phyloP scores from a whole-genome alignment of 1,140 invertebrate genomes.

The Sinella curviseta region DNA sequence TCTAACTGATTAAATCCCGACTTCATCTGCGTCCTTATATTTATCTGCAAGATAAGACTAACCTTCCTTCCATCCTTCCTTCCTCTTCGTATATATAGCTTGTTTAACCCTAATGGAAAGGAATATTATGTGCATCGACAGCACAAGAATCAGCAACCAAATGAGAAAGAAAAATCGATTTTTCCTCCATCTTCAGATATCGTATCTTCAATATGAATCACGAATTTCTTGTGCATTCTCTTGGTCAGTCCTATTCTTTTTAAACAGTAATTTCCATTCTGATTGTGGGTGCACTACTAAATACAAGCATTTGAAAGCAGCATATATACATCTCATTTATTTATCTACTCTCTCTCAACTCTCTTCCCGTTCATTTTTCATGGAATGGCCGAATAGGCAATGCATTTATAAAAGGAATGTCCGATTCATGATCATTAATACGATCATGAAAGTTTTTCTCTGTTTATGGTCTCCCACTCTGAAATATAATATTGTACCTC shows the following conservation, averaged over 20 bases:
- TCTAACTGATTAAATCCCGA: not conserved
- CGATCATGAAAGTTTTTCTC: not conserved
- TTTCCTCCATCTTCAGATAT: not conserved
- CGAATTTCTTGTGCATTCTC: not conserved
- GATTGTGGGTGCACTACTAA: no score
- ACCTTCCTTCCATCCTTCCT: not conserved
- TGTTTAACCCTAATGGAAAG: not conserved
- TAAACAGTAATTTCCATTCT: no score
- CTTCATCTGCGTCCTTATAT: not conserved
- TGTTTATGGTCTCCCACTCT: not conserved
- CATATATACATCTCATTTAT: not conserved
- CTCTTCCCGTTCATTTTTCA: not conserved
- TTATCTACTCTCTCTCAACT: conserved; percentile 8
- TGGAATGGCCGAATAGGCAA: not conserved
- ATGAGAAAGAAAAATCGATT: no score
- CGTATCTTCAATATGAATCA: conserved; percentile 8
- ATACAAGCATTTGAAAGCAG: no score
- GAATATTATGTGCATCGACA: not conserved
- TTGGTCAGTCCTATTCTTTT: no score
- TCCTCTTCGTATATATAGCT: not conserved
- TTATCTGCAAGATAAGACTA: not conserved
- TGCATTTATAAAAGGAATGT: not conserved
- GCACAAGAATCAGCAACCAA: no score
- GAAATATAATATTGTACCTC: not conserved
- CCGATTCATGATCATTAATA: not conserved